These are phyloP conservation scores for Myiozetetes cayanensis DNA, from an alignment of 2,113 vertebrate species.

Conservation along the genomic window DNA sequence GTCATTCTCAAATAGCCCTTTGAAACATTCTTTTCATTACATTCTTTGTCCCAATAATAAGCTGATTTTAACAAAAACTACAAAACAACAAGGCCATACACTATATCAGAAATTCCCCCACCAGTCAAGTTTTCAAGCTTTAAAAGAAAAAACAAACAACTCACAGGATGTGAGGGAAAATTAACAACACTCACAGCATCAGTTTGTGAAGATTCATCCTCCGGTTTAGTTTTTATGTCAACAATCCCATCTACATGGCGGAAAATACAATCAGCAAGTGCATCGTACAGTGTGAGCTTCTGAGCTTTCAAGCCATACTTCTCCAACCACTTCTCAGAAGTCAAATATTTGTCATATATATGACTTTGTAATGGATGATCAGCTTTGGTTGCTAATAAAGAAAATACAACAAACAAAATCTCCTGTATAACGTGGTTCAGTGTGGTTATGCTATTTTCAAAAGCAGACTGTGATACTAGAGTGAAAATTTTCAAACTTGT, in stretches of 20 bases:
- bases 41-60: not conserved
- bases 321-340: conserved; percentile 78
- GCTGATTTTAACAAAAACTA: not conserved
- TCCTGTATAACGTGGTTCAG: not conserved
- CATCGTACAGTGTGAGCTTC: conserved; percentile 71
- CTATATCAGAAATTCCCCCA: not conserved
- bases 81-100: not conserved
- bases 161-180: not conserved
- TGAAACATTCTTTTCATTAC: not conserved
- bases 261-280: conserved; percentile 77
- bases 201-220: conserved; percentile 70
- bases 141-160: not conserved
- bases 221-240: conserved; percentile 77
- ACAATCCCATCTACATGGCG: conserved; percentile 76
- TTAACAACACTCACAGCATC: conserved; percentile 73
- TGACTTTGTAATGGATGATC: not conserved
- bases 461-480: not conserved
- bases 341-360: conserved; percentile 62
- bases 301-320: conserved; percentile 78
- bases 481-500: not conserved
- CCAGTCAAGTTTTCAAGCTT: not conserved
- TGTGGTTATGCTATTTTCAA: not conserved
- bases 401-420: not conserved
- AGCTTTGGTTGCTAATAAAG: not conserved
- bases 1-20: not conserved